These are phyloP conservation scores for Willowsia nigromaculata DNA, from an alignment of 2,888 invertebrate species.

Conservation along the genomic window DNA sequence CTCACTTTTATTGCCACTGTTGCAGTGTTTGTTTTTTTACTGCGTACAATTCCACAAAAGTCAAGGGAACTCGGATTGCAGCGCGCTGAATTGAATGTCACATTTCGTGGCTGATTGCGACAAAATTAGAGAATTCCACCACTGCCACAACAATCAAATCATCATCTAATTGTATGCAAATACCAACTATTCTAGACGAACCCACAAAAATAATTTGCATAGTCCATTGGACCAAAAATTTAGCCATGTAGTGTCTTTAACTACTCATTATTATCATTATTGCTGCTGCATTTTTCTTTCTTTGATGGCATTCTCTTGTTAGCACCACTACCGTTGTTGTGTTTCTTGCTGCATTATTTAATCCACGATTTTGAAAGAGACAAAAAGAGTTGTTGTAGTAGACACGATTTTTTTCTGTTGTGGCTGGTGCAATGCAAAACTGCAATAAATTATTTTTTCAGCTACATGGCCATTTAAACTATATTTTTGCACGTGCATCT, in stretches of 20 bases:
- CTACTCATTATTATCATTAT: constrained; percentile 8
- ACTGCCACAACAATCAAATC: constrained; percentile 1
- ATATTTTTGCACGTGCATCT: constrained; percentile 18
- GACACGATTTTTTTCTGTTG: background rate
- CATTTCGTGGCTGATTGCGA: constrained; percentile 4
- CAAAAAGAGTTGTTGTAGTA: background rate
- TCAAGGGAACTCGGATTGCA: constrained; percentile 26
- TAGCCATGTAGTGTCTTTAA: background rate
- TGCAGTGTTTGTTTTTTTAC: background rate
- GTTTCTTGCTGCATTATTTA: background rate
- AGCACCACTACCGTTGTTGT: background rate
- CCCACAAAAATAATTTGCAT: constrained; percentile 9
- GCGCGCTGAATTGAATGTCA: background rate
- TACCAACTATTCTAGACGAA: background rate
- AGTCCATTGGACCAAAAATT: constrained; percentile 20
- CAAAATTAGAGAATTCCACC: background rate
- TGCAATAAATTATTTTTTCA: background rate
- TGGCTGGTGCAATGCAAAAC: background rate
- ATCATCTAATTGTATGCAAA: constrained; percentile 33
- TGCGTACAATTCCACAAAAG: background rate
- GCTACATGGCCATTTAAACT: background rate
- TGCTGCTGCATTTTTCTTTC: background rate
- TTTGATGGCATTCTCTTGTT: constrained; percentile 40
- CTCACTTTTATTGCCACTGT: background rate
- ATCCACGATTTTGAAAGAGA: constrained; percentile 39